Evolutionary conservation across 2,113 vertebrate species (phyloP).

Genomic region (Otocyon megalotis): DNA sequence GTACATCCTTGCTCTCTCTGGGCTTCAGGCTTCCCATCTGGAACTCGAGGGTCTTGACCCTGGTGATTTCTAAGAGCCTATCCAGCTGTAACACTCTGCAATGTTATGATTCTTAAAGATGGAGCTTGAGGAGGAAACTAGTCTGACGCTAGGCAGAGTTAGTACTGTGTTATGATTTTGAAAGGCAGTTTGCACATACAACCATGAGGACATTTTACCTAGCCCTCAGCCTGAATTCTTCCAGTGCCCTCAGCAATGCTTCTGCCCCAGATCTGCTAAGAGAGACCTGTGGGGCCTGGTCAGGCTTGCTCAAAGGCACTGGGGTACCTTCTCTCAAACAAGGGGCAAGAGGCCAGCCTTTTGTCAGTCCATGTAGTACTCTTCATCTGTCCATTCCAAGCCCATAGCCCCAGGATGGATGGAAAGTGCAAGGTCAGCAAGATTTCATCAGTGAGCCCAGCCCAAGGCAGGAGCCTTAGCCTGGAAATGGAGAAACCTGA

Average conservation of each 20-base stretch:
- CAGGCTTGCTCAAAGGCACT: not conserved
- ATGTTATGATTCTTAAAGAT: slow-evolving; percentile 30
- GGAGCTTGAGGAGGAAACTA: slow-evolving; percentile 16
- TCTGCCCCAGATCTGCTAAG: not conserved
- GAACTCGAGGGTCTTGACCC: not conserved
- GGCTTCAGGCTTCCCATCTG: not conserved
- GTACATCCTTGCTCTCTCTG: slow-evolving; percentile 8
- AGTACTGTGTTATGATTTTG: not conserved
- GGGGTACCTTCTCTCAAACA: not conserved
- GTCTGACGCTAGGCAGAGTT: not conserved
- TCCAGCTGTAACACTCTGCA: not conserved
- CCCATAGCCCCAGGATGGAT: not conserved
- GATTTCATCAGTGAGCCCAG: slow-evolving; percentile 16
- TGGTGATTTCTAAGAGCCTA: not conserved
- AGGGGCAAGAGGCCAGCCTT: not conserved
- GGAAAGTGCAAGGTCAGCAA: slow-evolving; percentile 55
- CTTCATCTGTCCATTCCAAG: not conserved
- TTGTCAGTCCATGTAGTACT: not conserved
- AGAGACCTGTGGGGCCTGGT: not conserved
- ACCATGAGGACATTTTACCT: not conserved
- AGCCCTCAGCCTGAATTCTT: not conserved
- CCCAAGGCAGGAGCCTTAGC: slow-evolving; percentile 2
- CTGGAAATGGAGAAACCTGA: slow-evolving; percentile 69
- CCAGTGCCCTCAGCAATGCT: not conserved
- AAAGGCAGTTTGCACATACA: not conserved